phyloP scores from a whole-genome alignment of 1,140 invertebrate species.

The Mya arenaria region DNA sequence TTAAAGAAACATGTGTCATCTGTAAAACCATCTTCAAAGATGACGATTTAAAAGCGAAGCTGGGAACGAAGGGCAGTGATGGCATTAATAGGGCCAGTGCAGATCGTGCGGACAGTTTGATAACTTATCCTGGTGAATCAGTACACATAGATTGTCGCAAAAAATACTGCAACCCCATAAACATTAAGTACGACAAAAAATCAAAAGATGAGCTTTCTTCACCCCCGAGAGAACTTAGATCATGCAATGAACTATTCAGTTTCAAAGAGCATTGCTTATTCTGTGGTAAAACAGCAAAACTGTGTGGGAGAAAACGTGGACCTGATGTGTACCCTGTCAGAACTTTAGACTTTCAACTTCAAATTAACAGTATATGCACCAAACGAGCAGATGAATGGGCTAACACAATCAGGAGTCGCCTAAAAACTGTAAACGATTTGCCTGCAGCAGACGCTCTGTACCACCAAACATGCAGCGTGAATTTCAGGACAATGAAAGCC shows the following conservation, averaged over 20 bases:
- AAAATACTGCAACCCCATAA: neutral
- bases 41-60: no score
- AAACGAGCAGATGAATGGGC: slow-evolving; percentile 45
- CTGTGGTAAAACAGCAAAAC: slow-evolving; percentile 3
- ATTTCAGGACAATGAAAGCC: slow-evolving; percentile 37
- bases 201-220: neutral
- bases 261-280: slow-evolving; percentile 22
- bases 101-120: no score
- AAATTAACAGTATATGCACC: neutral
- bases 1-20: no score
- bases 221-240: neutral
- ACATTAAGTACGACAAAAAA: neutral
- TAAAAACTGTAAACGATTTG: slow-evolving; percentile 14
- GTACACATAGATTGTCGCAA: neutral
- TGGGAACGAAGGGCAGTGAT: no score
- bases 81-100: no score
- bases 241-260: neutral
- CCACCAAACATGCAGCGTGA: slow-evolving; percentile 50
- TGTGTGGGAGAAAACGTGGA: slow-evolving; percentile 1
- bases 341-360: slow-evolving; percentile 31
- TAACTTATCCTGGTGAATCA: neutral
- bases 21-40: no score
- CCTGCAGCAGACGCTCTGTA: slow-evolving; percentile 39
- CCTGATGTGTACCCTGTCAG: slow-evolving; percentile 29
- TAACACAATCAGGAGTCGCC: neutral